Evolutionary conservation across 2,888 invertebrate species (phyloP), one percentile per base, ranked within the genome.

Genomic region (Heliothis peltigera): DNA sequence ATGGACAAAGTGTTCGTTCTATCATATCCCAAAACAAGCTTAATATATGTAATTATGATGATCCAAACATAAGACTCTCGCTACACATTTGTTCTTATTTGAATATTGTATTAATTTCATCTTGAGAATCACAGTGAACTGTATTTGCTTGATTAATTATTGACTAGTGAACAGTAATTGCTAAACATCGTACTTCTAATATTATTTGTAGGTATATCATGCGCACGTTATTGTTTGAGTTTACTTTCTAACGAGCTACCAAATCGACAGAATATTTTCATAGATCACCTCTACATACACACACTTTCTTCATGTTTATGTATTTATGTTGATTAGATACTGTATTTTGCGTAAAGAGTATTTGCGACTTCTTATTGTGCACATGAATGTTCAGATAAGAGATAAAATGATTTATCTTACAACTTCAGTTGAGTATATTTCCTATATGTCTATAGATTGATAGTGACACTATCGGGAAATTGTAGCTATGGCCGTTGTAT

Each of bases 241-340:
- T 64, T 62, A 65, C 75, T 77, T 77, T 77, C 77, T 75, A 77
- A 75, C 48, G 75, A 68, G 60, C 73, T 44, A 64, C 65, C 61
- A 61, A 77, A 77, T 77, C 60, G 74, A 59, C 62, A 44, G 69
- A 64, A 67, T 64, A 65, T 71, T 77, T 70, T 75, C 71, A 66
- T 67, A 75, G 68, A 77, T 78, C 46, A 70, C 44, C 70, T 62
- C 49, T 56, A 17, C 52, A 22, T 51, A 56, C 52, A 69, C 48
- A 74, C 53, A 66, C 78, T 78, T 69, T 78, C 75, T 53, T 78
- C 42, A 69, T 78, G 75, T 68, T 66, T 75, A 78, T 77, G 75
- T 65, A 77, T 77, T 71, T 71, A 75, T 75, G 75, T 42, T 77
- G 67, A 77, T 75, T 59, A 64, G 35, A 67, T 65, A 68, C 53